Percentiles rank a stretch among this genome's conserved stretches.
These are phyloP conservation scores for Artemia sinica DNA, from an alignment of 2,888 invertebrate genomes.

Conservation along the genomic window DNA sequence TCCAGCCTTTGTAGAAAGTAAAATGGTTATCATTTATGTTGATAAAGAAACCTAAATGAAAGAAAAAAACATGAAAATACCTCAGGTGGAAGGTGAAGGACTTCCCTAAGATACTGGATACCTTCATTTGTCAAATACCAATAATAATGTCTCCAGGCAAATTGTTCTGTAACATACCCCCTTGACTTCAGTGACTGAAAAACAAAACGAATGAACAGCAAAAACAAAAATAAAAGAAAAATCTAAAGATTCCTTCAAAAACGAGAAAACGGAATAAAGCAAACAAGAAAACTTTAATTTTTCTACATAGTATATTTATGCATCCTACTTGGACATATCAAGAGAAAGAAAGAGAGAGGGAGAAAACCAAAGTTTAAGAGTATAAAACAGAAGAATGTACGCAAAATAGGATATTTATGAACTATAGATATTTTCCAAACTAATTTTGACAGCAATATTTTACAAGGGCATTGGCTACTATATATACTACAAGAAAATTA, in stretches of 20 bases:
- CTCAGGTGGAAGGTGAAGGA: constrained; percentile 88
- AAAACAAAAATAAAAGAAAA: not conserved
- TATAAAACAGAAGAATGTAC: not conserved
- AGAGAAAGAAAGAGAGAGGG: not conserved
- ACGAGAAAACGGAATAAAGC: not conserved
- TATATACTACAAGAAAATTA: too few relatives aligned
- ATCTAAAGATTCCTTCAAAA: not conserved
- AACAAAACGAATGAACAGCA: not conserved
- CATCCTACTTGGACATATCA: not conserved
- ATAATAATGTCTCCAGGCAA: constrained; percentile 98
- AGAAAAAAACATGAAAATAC: constrained; percentile 26
- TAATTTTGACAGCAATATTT: not conserved
- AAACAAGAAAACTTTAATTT: not conserved
- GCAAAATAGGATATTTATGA: constrained; percentile 4
- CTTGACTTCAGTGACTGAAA: constrained; percentile 73
- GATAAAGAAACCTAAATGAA: too few relatives aligned
- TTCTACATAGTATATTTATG: not conserved
- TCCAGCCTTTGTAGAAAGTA: too few relatives aligned
- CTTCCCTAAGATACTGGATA: constrained; percentile 84
- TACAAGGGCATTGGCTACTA: not conserved
- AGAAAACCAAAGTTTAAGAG: not conserved
- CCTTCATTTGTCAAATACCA: constrained; percentile 99
- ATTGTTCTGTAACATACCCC: constrained; percentile 96
- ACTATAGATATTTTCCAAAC: not conserved
- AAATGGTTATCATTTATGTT: too few relatives aligned